Conservation (phyloP, 2,797 vertebrate genomes). For the Monodelphis domestica region DNA sequence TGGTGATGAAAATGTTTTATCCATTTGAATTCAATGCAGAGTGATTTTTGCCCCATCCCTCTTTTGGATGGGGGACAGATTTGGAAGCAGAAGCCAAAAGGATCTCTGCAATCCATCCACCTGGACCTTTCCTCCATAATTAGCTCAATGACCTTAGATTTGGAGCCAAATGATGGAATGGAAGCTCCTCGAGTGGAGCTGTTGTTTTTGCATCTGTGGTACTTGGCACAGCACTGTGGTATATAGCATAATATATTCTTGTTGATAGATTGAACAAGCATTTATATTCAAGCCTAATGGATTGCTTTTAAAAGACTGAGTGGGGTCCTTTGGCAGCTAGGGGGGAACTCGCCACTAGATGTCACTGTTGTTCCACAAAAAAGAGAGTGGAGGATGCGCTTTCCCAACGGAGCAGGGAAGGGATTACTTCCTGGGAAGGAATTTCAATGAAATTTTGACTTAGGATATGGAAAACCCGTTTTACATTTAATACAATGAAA, state of each 20-base stretch:
- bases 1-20: not conserved
- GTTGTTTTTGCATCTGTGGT: not conserved
- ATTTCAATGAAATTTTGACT: not conserved
- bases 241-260: not conserved
- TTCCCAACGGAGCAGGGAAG: not conserved
- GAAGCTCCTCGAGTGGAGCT: not conserved
- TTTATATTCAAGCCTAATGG: not conserved
- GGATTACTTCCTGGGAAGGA: not conserved
- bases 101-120: not conserved
- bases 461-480: not conserved
- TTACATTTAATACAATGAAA: not conserved
- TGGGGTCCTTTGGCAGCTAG: not conserved
- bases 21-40: conserved; percentile 1
- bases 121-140: not conserved
- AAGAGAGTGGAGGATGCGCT: fast-evolving
- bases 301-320: not conserved
- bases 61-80: not conserved
- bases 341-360: conserved; percentile 64
- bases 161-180: too few relatives aligned
- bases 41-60: not conserved
- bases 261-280: not conserved
- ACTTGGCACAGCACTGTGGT: not conserved
- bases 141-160: not conserved
- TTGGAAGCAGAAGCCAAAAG: not conserved
- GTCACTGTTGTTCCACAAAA: conserved; percentile 72